Conservation (phyloP, 2,888 invertebrate species). For the Dryobotodes eremita region DNA sequence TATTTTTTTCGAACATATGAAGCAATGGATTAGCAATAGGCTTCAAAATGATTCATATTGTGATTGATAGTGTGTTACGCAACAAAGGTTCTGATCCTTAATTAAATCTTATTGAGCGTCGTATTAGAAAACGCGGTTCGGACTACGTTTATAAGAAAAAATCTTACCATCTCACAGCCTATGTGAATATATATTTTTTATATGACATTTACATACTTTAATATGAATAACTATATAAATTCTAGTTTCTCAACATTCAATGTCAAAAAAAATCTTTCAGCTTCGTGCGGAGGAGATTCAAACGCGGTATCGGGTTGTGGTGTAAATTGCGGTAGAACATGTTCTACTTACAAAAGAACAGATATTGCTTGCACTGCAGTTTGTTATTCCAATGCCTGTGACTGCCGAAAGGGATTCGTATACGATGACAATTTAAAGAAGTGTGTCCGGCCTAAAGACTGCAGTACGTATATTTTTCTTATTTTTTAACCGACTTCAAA, state of each 20-base stretch:
- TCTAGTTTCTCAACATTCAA: not conserved
- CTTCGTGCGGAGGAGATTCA: constrained; percentile 64
- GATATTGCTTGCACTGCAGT: constrained; percentile 29
- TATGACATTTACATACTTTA: not conserved
- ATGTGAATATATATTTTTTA: not conserved
- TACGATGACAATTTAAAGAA: constrained; percentile 43
- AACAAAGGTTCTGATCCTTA: too few species aligned
- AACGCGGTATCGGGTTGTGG: constrained; percentile 66
- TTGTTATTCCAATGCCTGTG: constrained; percentile 54
- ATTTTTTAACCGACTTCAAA: too few species aligned
- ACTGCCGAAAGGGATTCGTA: constrained; percentile 56
- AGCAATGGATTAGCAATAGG: too few species aligned
- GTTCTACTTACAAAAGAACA: constrained; percentile 53
- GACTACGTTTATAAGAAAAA: not conserved
- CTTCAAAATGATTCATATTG: too few species aligned
- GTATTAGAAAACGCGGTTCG: not conserved
- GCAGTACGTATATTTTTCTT: constrained; percentile 45
- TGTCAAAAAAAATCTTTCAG: constrained; percentile 27
- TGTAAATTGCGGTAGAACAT: constrained; percentile 58
- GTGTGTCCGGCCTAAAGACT: constrained; percentile 52
- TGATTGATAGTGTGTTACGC: too few species aligned
- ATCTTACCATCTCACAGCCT: too few species aligned
- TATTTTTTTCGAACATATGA: too few species aligned
- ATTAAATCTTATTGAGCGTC: not conserved
- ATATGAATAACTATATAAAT: too few species aligned